These are phyloP conservation scores for Danionella cerebrum DNA, from an alignment of 2,113 vertebrate genomes.

Conservation along the genomic window DNA sequence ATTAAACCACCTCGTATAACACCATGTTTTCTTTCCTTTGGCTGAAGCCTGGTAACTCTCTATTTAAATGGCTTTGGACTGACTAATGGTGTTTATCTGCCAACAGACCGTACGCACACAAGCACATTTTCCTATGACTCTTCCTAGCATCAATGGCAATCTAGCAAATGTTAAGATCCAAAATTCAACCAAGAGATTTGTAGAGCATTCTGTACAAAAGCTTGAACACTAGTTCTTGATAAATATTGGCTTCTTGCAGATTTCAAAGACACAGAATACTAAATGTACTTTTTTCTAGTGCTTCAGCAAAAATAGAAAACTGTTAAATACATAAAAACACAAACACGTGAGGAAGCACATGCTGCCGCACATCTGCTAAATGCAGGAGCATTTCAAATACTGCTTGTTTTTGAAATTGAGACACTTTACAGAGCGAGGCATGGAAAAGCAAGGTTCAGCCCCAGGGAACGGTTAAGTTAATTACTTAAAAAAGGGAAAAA, in stretches of 20 bases:
- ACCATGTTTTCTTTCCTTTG: slow-evolving; percentile 48
- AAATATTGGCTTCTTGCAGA: slow-evolving; percentile 43
- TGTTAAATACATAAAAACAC: slow-evolving; percentile 42
- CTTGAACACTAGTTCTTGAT: slow-evolving; percentile 39
- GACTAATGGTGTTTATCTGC: slow-evolving; percentile 63
- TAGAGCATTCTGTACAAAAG: slow-evolving; percentile 39
- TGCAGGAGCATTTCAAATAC: slow-evolving; percentile 25
- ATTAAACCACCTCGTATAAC: slow-evolving; percentile 57
- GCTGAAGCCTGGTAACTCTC: slow-evolving; percentile 45
- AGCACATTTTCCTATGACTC: slow-evolving; percentile 28
- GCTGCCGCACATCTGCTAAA: slow-evolving; percentile 43
- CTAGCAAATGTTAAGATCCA: slow-evolving; percentile 43
- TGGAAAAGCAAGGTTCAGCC: slow-evolving; percentile 41
- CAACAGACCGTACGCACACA: slow-evolving; percentile 34
- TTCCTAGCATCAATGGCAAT: slow-evolving; percentile 44
- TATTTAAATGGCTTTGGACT: slow-evolving; percentile 48
- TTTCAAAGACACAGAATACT: slow-evolving; percentile 43
- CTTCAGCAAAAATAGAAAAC: slow-evolving; percentile 29
- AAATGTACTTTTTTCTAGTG: slow-evolving; percentile 38
- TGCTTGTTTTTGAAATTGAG: slow-evolving; percentile 50
- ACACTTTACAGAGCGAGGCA: slow-evolving; percentile 45
- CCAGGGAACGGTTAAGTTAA: slow-evolving; percentile 44
- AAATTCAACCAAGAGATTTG: slow-evolving; percentile 36
- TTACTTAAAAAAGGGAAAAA: slow-evolving; percentile 49
- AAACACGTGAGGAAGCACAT: slow-evolving; percentile 53